These are phyloP conservation scores for Cepaea nemoralis DNA, from an alignment of 1,140 invertebrate species.

Conservation along the genomic window DNA sequence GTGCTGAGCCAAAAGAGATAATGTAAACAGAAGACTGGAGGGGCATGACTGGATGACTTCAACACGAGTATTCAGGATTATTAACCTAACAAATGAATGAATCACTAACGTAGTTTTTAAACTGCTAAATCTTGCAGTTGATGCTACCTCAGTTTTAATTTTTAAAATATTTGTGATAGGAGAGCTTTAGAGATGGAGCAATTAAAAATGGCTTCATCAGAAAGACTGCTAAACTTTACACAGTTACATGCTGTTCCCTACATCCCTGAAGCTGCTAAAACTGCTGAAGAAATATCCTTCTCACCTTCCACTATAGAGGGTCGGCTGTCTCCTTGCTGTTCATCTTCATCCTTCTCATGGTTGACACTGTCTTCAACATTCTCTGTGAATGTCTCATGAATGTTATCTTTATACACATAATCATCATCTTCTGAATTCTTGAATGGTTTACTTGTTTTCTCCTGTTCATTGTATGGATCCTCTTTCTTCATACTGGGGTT, in stretches of 20 bases:
- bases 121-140: too few species aligned
- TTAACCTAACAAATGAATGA: too few species aligned
- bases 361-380: neutral
- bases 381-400: neutral
- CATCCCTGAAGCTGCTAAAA: neutral
- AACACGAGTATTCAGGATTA: too few species aligned
- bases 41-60: too few species aligned
- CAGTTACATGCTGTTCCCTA: neutral
- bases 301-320: neutral
- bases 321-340: neutral
- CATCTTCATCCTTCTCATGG: neutral
- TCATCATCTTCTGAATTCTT: neutral
- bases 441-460: neutral
- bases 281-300: slow-evolving; percentile 8
- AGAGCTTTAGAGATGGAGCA: too few species aligned
- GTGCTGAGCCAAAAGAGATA: too few species aligned
- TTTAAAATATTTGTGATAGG: too few species aligned
- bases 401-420: neutral
- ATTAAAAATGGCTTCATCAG: neutral
- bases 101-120: too few species aligned
- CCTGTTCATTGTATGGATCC: neutral
- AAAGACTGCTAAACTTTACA: slow-evolving; percentile 3
- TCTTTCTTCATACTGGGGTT: neutral
- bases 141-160: too few species aligned
- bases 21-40: too few species aligned